A percentile compares a stretch with the other conserved stretches of the same genome.
These are phyloP conservation scores for Argyrosomus japonicus DNA, from an alignment of 2,113 vertebrate genomes.

Conservation along the genomic window DNA sequence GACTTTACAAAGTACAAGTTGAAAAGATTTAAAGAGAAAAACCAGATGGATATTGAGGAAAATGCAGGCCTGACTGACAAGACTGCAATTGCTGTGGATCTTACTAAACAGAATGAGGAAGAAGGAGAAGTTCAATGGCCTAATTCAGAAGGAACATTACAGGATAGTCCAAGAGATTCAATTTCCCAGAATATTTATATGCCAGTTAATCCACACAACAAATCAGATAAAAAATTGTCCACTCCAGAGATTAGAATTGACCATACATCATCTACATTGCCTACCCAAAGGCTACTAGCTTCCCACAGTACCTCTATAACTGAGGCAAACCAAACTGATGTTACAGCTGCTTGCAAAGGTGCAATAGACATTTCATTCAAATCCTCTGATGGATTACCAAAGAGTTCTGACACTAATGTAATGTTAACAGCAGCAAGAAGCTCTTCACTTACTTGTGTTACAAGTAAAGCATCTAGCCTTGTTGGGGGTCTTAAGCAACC, in stretches of 20 bases:
- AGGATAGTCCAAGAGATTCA: conserved; percentile 19
- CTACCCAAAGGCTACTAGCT: conserved; percentile 16
- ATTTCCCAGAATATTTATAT: conserved; percentile 22
- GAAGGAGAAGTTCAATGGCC: conserved; percentile 60
- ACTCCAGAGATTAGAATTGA: conserved; percentile 24
- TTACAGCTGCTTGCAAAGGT: conserved; percentile 77
- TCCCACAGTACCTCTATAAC: conserved; percentile 1
- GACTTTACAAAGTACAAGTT: conserved; percentile 81
- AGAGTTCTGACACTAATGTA: neutral
- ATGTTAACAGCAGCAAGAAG: conserved; percentile 14
- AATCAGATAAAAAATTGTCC: conserved; percentile 42
- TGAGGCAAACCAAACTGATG: conserved; percentile 54
- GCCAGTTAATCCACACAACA: conserved; percentile 28
- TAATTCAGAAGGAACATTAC: conserved; percentile 29
- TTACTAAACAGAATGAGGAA: conserved; percentile 73
- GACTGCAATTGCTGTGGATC: conserved; percentile 60
- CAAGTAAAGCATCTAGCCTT: conserved; percentile 4
- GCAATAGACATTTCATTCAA: conserved; percentile 71
- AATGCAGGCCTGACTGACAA: conserved; percentile 19
- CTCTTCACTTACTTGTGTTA: conserved; percentile 5
- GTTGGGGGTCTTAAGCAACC: conserved; percentile 18
- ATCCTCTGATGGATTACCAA: conserved; percentile 24
- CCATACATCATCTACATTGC: conserved; percentile 13
- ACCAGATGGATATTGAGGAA: conserved; percentile 21
- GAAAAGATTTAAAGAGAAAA: conserved; percentile 73